These are phyloP conservation scores for Thalassaphorura encarpata DNA, from an alignment of 1,140 invertebrate genomes.

Conservation along the genomic window DNA sequence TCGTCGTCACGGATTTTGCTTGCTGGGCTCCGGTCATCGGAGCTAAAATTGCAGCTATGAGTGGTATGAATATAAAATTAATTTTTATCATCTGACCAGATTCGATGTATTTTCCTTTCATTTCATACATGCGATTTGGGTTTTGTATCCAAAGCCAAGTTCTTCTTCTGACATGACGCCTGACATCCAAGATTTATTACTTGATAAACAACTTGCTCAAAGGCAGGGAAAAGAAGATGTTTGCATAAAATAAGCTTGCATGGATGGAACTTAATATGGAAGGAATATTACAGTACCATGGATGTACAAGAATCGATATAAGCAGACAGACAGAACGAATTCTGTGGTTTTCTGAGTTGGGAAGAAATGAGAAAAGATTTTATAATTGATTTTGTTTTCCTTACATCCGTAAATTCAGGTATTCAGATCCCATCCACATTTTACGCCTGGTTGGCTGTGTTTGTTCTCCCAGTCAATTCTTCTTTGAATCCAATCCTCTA, in stretches of 20 bases:
- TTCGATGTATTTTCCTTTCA: background rate
- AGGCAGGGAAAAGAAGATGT: background rate
- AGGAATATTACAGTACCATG: background rate
- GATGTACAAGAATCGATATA: background rate
- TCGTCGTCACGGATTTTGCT: conserved; percentile 50
- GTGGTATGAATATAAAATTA: conserved; percentile 36
- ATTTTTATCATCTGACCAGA: background rate
- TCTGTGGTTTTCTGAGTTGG: background rate
- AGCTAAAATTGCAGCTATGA: conserved; percentile 49
- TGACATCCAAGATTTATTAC: background rate
- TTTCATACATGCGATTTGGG: background rate
- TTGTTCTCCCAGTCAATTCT: conserved; percentile 58
- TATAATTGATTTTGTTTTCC: conserved; percentile 4
- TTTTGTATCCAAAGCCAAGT: background rate
- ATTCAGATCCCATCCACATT: conserved; percentile 41
- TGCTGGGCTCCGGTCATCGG: conserved; percentile 55
- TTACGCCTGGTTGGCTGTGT: conserved; percentile 57
- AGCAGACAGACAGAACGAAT: background rate
- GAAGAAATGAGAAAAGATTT: background rate
- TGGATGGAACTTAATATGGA: background rate
- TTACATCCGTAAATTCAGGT: no score
- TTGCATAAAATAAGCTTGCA: no score
- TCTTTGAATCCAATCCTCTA: conserved; percentile 62
- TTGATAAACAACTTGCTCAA: background rate
- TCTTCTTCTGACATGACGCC: background rate